phyloP scores from a whole-genome alignment of 2,888 invertebrate genomes.

The Parelbella ahira region DNA sequence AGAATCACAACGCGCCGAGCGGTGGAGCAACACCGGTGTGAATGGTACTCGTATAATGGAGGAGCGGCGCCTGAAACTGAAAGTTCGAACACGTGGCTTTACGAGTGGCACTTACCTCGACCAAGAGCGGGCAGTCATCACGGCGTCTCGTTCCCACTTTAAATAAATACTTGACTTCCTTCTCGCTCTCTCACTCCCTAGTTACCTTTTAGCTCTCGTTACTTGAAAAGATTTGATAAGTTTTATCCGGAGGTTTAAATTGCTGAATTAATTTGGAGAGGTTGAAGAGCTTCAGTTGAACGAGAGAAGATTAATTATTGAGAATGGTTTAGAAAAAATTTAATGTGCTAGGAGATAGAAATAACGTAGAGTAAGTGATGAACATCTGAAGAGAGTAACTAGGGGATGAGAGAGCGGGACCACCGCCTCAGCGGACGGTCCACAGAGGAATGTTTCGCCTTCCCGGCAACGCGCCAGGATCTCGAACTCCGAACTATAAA shows the following conservation, averaged over 20 bases:
- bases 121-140: conserved; percentile 65
- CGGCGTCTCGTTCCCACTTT: conserved; percentile 77
- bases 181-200: conserved; percentile 76
- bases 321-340: not conserved
- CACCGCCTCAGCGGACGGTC: conserved; percentile 74
- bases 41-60: conserved; percentile 5
- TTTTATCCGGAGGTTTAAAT: conserved; percentile 1
- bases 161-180: conserved; percentile 46
- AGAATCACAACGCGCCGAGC: too few relatives aligned
- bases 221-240: conserved; percentile 23
- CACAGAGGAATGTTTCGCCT: conserved; percentile 70
- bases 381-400: conserved; percentile 39
- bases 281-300: not conserved
- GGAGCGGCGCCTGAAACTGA: conserved; percentile 43
- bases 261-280: conserved; percentile 9
- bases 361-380: conserved; percentile 27
- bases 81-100: conserved; percentile 70
- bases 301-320: conserved; percentile 1
- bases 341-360: not conserved
- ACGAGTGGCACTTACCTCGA: conserved; percentile 73
- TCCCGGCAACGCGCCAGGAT: conserved; percentile 67
- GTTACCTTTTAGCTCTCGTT: conserved; percentile 37
- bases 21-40: too few relatives aligned
- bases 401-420: conserved; percentile 75
- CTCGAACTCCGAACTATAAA: conserved; percentile 64